A percentile compares a stretch with the other conserved stretches of the same genome.
These are phyloP conservation scores for Chromoteleia sp. DNA, from an alignment of 2,888 invertebrate genomes.

Conservation along the genomic window DNA sequence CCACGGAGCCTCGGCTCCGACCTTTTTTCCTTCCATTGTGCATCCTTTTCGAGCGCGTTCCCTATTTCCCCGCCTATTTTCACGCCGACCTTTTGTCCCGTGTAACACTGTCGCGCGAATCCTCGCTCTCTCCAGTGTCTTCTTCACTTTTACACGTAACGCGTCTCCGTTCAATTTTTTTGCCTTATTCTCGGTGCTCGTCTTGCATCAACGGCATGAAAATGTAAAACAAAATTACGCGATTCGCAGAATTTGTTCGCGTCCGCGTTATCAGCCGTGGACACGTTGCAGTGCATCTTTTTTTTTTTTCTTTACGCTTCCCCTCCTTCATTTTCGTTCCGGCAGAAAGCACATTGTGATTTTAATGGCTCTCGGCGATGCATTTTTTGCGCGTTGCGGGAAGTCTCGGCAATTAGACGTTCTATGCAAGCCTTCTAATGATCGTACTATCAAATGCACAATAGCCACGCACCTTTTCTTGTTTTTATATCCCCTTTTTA, in stretches of 20 bases:
- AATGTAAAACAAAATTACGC: slow-evolving; percentile 48
- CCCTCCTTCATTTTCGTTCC: slow-evolving; percentile 15
- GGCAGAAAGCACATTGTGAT: slow-evolving; percentile 45
- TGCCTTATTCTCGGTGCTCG: slow-evolving; percentile 1
- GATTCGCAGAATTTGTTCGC: slow-evolving; percentile 43
- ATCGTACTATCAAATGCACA: slow-evolving; percentile 38
- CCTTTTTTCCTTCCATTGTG: slow-evolving; percentile 29
- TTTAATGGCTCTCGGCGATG: slow-evolving; percentile 48
- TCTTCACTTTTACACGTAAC: slow-evolving; percentile 36
- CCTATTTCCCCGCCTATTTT: slow-evolving; percentile 8
- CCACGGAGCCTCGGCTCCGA: background rate
- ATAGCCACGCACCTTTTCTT: background rate
- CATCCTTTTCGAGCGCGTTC: slow-evolving; percentile 21
- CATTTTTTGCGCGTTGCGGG: slow-evolving; percentile 14
- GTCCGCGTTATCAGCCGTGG: slow-evolving; percentile 30
- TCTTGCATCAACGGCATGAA: slow-evolving; percentile 23
- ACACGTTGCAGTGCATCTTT: slow-evolving; percentile 6
- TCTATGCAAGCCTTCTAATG: slow-evolving; percentile 35
- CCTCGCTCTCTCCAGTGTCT: slow-evolving; percentile 26
- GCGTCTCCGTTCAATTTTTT: slow-evolving; percentile 29
- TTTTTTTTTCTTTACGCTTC: slow-evolving; percentile 7
- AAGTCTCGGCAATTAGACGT: slow-evolving; percentile 48
- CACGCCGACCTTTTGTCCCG: slow-evolving; percentile 42
- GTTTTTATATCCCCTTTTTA: slow-evolving; percentile 3
- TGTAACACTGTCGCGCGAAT: slow-evolving; percentile 35